Base-by-base conservation (phyloP, 2,797 vertebrate species). In the Enteromius anoplus region DNA sequence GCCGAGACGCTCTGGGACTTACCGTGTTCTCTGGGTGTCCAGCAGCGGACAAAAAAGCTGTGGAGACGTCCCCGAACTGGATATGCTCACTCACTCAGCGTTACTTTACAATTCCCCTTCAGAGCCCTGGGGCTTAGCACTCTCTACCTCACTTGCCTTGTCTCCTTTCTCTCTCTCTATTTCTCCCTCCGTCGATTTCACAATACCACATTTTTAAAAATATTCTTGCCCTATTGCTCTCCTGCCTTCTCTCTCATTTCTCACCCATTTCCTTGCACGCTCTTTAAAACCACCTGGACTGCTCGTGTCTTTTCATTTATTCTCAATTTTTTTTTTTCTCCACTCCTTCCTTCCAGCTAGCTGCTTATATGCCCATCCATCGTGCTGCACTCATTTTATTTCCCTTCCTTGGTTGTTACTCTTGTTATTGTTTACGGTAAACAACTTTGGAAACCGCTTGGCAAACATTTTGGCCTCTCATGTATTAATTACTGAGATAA, bases 81-180 rank as follows among this genome's bases (percentile, higher is more conserved):
- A 88, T 94, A 93, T 96, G 94, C 95, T 95, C 95, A 93, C 96
- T 97, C 96, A 95, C 93, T 96, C 96, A 95, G 96, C 95, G 95
- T 97, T 95, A 96, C 96, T 97, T 96, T 93, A 93, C 94, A 95
- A 96, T 94, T 94, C 93, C 95, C 95, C 97, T 97, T 95, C 91
- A 93, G 97, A 97, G 97, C 97, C 95, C 93, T 92, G 88, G 90
- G 91, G 93, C 94, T 94, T 94, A 94, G 92, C 91, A 87, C 93
- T 93, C 94, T 94, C 95, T 96, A 94, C 93, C 91, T 92, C 95
- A 94, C 95, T 92, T 91, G 81, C 88, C 90, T 62, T 94, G 94
- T 92, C 91, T 93, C 93, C 93, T 92, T 93, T 95, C 89, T 78
- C 79, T 83, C 37, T 85, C 55, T 79, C 78, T 83, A 75, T 76